These are phyloP conservation scores for Halictus rubicundus DNA, from an alignment of 1,140 invertebrate species.

Conservation along the genomic window DNA sequence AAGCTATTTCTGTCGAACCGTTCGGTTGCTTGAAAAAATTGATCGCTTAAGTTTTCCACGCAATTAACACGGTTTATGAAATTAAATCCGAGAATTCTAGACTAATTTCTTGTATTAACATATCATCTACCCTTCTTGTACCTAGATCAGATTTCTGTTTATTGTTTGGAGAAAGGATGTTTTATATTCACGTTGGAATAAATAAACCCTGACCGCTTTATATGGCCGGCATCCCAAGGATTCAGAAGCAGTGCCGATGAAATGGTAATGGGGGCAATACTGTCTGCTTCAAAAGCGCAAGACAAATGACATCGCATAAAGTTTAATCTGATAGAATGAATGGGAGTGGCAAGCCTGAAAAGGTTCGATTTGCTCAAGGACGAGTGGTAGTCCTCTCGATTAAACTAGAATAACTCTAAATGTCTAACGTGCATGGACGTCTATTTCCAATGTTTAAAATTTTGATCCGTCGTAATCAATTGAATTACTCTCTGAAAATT, in stretches of 20 bases:
- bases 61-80: too few species aligned
- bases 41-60: slow-evolving; percentile 5
- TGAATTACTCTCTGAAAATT: not conserved
- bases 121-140: not conserved
- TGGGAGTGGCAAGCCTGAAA: not conserved
- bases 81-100: too few species aligned
- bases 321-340: slow-evolving; percentile 24
- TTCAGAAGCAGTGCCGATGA: not conserved
- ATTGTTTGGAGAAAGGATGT: not conserved
- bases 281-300: slow-evolving; percentile 11
- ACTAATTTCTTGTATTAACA: too few species aligned
- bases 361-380: not conserved
- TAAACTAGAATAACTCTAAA: not conserved
- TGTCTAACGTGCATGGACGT: not conserved
- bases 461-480: not conserved
- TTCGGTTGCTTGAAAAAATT: slow-evolving; percentile 16
- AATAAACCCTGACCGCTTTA: too few species aligned
- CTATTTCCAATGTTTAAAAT: not conserved
- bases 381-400: not conserved
- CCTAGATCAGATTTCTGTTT: not conserved
- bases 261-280: not conserved
- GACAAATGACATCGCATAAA: slow-evolving; percentile 23
- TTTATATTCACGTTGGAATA: not conserved
- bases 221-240: slow-evolving; percentile 3
- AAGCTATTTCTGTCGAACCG: not conserved